Evolutionary conservation across 2,113 vertebrate species (phyloP).

Genomic region (Rhodinocichla rosea): DNA sequence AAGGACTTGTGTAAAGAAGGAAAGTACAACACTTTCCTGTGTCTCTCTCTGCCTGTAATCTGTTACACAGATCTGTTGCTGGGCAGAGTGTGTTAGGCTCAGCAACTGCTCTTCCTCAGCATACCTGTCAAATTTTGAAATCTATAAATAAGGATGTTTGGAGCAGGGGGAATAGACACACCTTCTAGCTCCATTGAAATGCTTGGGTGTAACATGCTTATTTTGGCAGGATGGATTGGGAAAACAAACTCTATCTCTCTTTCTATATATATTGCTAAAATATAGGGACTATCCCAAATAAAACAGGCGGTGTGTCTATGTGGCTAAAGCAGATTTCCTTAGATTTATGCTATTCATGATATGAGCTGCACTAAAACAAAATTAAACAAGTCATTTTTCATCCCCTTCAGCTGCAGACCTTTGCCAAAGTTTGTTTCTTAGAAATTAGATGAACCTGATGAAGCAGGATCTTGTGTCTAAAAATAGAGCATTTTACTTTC

Average conservation of each 20-base stretch:
- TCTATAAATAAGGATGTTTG: conserved; percentile 49
- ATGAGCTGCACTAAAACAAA: not conserved
- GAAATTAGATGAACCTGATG: conserved; percentile 32
- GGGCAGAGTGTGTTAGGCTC: conserved; percentile 15
- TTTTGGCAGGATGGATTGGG: conserved; percentile 10
- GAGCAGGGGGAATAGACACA: not conserved
- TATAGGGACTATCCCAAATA: not conserved
- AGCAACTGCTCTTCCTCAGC: conserved; percentile 38
- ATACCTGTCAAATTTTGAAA: conserved; percentile 45
- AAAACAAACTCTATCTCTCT: not conserved
- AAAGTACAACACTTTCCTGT: conserved; percentile 3
- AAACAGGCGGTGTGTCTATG: not conserved
- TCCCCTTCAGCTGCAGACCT: not conserved
- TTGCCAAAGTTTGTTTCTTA: conserved; percentile 39
- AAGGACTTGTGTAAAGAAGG: conserved; percentile 6
- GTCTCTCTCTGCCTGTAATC: conserved; percentile 43
- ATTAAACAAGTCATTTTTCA: conserved; percentile 4
- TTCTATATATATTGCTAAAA: not conserved
- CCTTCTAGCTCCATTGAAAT: conserved; percentile 37
- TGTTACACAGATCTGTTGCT: conserved; percentile 50
- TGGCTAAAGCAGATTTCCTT: conserved; percentile 9
- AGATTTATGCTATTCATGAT: not conserved
- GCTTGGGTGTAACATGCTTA: not conserved
- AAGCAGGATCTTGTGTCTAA: not conserved
- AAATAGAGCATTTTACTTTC: conserved; percentile 34